Base-by-base conservation (phyloP, 2,113 vertebrate species). In the Phylloscopus trochilus region DNA sequence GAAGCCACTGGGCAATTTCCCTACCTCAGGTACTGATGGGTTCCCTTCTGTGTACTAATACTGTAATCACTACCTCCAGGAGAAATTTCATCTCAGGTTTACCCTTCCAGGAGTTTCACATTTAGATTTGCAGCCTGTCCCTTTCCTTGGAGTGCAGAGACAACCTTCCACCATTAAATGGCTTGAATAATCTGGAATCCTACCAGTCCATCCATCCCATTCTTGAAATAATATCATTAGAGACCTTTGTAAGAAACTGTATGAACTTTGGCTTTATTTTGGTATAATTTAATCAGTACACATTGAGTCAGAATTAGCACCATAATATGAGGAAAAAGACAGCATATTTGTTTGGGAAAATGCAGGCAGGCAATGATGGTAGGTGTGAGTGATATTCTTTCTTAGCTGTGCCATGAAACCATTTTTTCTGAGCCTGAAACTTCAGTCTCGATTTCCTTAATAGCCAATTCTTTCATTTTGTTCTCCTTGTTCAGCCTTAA, bases 391-490 rank as follows among this genome's bases (percentile, higher is more conserved):
- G 82, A 95, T 93, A 77, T 18, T 94, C 52, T 12, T 66, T 93
- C 79, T 56, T 46, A 84, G 43, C 68, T 68, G 49, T 85, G 82
- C 73, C 69, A 47, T 68, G 80, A 78, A 95, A 83, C 85, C 41
- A 49, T 92, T 94, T 92, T 94, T 94, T 78, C 62, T 83, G 56
- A 58, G 72, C 59, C 92, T 86, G 83, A 85, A 93, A 86, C 80
- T 92, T 93, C 88, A 93, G 72, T 83, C 92, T 88, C 0, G 2
- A 93, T 96, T 96, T 84, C 53, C 86, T 92, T 83, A 92, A 94
- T 73, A 90, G 85, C 81, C 81, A 96, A 59, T 90, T 92, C 89
- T 92, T 97, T 95, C 72, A 90, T 96, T 96, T 89, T 91, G 70
- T 91, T 95, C 90, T 95, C 76, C 76, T 90, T 90, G 80, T 90